Evolutionary conservation across 2,113 vertebrate species (phyloP).

Genomic region (Myotis davidii): DNA sequence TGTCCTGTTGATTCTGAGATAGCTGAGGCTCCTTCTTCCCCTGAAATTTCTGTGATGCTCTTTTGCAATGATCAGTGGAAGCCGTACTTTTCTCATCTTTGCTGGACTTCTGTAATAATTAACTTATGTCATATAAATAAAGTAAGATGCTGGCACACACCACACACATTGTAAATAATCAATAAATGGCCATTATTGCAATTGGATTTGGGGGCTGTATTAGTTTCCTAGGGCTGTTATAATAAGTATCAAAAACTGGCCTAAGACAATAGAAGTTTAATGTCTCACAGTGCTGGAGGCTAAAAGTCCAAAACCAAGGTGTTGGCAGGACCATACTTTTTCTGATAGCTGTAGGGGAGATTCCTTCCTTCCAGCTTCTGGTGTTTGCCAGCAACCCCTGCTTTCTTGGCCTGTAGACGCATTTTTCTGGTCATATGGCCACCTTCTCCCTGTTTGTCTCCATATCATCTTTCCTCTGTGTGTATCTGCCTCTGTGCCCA

Average conservation of each 20-base stretch:
- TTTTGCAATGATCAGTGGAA: background rate
- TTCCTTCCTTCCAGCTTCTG: background rate
- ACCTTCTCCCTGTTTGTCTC: background rate
- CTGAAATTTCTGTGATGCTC: background rate
- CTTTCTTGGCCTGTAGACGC: background rate
- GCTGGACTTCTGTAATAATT: background rate
- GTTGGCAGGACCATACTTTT: background rate
- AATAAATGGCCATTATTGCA: background rate
- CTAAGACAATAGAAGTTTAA: background rate
- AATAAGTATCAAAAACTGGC: background rate
- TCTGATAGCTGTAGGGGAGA: background rate
- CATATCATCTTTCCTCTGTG: background rate
- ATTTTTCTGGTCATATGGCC: background rate
- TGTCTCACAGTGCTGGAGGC: background rate
- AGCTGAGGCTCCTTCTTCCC: background rate
- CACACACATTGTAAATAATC: background rate
- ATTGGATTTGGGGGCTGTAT: background rate
- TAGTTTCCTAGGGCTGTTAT: background rate
- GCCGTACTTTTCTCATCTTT: background rate
- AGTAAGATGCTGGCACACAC: background rate
- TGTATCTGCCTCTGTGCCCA: background rate
- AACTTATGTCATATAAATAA: background rate
- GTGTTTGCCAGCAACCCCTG: background rate
- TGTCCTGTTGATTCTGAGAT: background rate
- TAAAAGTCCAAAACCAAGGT: background rate